Percentiles rank a stretch among this genome's conserved stretches.
These are phyloP conservation scores for Clarias magur DNA, from an alignment of 2,113 vertebrate genomes.

Conservation along the genomic window DNA sequence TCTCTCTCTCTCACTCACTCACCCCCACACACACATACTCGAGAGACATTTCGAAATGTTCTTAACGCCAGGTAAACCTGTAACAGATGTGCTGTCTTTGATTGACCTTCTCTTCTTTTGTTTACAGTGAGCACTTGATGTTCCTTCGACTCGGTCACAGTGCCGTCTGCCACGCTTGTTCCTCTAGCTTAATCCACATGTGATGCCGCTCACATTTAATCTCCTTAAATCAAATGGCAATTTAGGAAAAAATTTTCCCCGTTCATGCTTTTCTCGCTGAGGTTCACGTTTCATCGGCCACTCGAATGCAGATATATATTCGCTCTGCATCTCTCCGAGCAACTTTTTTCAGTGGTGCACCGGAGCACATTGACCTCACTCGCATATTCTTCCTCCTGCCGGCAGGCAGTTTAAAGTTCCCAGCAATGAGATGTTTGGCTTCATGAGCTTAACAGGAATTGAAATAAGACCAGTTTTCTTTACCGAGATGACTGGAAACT, in stretches of 20 bases:
- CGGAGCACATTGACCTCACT: not conserved
- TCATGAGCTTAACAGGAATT: not conserved
- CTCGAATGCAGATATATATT: constrained; percentile 21
- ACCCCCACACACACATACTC: not conserved
- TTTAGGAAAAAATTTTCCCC: not conserved
- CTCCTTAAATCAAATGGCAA: not conserved
- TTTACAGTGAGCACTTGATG: not conserved
- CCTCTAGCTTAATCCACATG: not conserved
- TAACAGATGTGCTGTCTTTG: not conserved
- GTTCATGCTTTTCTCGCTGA: not conserved
- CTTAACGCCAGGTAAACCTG: not conserved
- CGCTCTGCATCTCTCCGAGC: not conserved
- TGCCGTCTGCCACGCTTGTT: not conserved
- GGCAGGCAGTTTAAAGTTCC: not conserved
- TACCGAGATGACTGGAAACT: not conserved
- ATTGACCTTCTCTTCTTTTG: not conserved
- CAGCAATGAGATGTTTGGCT: not conserved
- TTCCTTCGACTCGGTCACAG: not conserved
- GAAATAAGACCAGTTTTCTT: not conserved
- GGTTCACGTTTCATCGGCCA: not conserved
- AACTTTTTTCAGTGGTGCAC: not conserved
- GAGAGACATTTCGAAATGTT: not conserved
- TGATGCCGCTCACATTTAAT: not conserved
- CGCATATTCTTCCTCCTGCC: not conserved
- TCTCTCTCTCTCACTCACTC: too few relatives aligned